Evolutionary conservation across 2,797 vertebrate genomes (phyloP).

Genomic region (Enteromius viviparus): DNA sequence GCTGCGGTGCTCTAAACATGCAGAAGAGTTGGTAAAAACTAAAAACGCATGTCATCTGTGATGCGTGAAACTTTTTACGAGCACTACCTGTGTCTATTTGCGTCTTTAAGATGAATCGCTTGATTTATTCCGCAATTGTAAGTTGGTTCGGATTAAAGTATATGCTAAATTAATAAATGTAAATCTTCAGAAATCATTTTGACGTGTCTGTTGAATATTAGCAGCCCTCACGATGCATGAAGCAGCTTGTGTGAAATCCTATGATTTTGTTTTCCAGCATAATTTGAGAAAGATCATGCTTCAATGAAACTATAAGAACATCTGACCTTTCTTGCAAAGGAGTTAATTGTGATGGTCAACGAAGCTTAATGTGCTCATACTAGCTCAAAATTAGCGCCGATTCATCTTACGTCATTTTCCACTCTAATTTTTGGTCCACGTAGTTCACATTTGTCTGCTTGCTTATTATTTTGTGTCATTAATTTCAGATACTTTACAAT

Average conservation of each 20-base stretch:
- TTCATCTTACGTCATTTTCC: not conserved
- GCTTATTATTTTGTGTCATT: not conserved
- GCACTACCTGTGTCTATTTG: no score
- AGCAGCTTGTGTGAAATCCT: not conserved
- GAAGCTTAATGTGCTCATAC: not conserved
- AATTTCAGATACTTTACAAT: not conserved
- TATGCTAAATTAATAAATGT: not conserved
- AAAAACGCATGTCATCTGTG: not conserved
- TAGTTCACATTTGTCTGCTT: no score
- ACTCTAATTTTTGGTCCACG: not conserved
- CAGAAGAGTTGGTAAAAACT: not conserved
- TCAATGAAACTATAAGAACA: not conserved
- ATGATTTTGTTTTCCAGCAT: not conserved
- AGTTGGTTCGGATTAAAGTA: not conserved
- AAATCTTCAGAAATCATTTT: not conserved
- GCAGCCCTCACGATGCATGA: not conserved
- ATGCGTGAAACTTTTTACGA: not conserved
- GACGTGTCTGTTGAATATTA: not conserved
- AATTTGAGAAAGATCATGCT: not conserved
- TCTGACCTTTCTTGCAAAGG: constrained; percentile 7
- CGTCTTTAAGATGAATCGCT: not conserved
- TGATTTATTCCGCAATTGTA: not conserved
- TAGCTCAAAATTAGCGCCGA: not conserved
- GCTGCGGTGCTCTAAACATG: not conserved
- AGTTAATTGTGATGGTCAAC: not conserved